Conservation (phyloP, 35 echinoderm and acorn worm species). For the Lytechinus pictus region DNA sequence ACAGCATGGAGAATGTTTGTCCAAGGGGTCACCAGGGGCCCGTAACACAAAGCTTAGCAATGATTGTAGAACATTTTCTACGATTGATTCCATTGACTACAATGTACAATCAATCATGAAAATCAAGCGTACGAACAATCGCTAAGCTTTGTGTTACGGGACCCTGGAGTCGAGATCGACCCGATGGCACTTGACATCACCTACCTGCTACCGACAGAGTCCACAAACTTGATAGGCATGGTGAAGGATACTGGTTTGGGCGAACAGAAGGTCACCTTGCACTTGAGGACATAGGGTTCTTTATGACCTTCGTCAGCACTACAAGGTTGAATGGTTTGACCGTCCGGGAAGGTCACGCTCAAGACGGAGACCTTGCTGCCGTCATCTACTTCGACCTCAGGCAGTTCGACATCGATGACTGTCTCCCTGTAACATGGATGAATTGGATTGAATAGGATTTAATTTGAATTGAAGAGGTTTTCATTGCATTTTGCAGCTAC, state of each 20-base stretch:
- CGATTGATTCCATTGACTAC: no score
- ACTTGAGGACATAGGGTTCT: conserved; percentile 81
- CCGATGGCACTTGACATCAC: no score
- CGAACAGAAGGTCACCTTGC: conserved; percentile 87
- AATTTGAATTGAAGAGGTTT: no score
- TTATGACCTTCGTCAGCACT: conserved; percentile 71
- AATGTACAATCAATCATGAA: no score
- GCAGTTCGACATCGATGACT: conserved; percentile 94
- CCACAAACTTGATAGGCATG: conserved; percentile 86
- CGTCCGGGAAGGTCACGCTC: conserved; percentile 88
- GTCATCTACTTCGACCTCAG: conserved; percentile 91
- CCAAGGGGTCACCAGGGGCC: no score
- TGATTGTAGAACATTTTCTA: no score
- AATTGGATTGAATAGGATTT: not conserved
- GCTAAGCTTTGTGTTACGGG: no score
- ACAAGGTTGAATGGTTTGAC: conserved; percentile 84
- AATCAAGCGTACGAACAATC: no score
- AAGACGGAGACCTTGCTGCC: conserved; percentile 88
- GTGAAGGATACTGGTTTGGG: conserved; percentile 96
- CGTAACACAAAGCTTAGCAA: no score
- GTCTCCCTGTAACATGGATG: conserved; percentile 65
- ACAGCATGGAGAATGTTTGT: no score
- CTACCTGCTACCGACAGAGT: conserved; percentile 84
- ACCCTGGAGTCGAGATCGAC: no score
- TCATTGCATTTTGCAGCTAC: no score